Conservation (phyloP, 2,113 vertebrate genomes). For the Brachionichthys hirsutus region DNA sequence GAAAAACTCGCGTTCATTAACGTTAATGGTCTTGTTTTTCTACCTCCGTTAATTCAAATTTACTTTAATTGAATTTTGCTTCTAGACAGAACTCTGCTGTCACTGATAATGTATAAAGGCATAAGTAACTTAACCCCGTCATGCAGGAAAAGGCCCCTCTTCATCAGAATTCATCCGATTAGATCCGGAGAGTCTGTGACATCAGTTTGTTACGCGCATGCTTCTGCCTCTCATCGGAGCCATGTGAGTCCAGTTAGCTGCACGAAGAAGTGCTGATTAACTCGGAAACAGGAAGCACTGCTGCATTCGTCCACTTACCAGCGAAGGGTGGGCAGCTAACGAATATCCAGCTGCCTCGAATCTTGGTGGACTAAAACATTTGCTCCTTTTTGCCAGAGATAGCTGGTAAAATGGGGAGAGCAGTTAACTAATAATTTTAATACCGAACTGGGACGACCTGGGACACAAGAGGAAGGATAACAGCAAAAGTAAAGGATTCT, state of each 20-base stretch:
- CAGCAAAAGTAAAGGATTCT: too few relatives aligned
- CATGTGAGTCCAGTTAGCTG: slow-evolving; percentile 77
- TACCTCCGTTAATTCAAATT: too few relatives aligned
- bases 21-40: too few relatives aligned
- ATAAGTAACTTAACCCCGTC: neutral
- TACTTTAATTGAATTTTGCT: neutral
- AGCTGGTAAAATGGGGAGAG: neutral
- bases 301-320: slow-evolving; percentile 49
- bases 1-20: too few relatives aligned
- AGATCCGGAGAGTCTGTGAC: slow-evolving; percentile 26
- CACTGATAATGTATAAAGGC: neutral
- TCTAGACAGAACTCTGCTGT: neutral
- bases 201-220: slow-evolving; percentile 24
- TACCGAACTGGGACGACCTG: neutral
- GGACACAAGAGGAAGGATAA: neutral
- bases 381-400: neutral
- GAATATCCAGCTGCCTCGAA: slow-evolving; percentile 15
- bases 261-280: slow-evolving; percentile 63
- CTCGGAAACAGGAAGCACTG: slow-evolving; percentile 70
- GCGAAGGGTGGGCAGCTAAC: neutral
- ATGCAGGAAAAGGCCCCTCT: slow-evolving; percentile 24
- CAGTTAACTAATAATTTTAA: neutral
- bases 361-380: neutral
- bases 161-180: slow-evolving; percentile 47
- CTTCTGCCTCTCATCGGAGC: slow-evolving; percentile 48